These are phyloP conservation scores for Bombus polaris DNA, from an alignment of 1,140 invertebrate genomes.

Conservation along the genomic window DNA sequence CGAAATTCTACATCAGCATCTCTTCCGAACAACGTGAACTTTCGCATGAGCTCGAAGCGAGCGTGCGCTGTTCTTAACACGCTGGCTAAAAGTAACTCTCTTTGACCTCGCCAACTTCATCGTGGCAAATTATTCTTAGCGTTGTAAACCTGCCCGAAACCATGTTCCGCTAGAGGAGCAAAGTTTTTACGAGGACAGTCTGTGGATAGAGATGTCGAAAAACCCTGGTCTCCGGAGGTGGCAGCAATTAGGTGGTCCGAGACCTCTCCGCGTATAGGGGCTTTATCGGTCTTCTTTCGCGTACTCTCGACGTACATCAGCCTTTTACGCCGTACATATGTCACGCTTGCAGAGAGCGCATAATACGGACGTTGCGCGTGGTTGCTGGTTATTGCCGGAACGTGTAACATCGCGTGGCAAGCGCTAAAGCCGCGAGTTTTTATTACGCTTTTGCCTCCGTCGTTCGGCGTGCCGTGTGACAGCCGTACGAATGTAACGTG, in stretches of 20 bases:
- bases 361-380: slow-evolving; percentile 3
- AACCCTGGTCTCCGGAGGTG: background rate
- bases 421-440: slow-evolving; percentile 17
- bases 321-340: background rate
- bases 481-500: background rate
- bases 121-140: background rate
- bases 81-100: background rate
- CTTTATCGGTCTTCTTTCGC: slow-evolving; percentile 11
- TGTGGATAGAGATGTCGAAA: background rate
- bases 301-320: background rate
- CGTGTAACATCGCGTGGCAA: background rate
- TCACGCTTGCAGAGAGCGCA: background rate
- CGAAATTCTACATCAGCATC: background rate
- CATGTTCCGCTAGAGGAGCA: background rate
- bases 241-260: slow-evolving; percentile 2
- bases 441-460: background rate
- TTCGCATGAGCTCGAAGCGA: background rate
- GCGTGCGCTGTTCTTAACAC: background rate
- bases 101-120: background rate
- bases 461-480: background rate
- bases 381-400: slow-evolving; percentile 6
- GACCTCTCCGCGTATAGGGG: background rate
- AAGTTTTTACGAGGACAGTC: background rate
- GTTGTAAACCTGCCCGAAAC: background rate
- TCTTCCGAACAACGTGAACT: background rate